These are phyloP conservation scores for Clamator glandarius DNA, from an alignment of 2,797 vertebrate genomes.

Conservation along the genomic window DNA sequence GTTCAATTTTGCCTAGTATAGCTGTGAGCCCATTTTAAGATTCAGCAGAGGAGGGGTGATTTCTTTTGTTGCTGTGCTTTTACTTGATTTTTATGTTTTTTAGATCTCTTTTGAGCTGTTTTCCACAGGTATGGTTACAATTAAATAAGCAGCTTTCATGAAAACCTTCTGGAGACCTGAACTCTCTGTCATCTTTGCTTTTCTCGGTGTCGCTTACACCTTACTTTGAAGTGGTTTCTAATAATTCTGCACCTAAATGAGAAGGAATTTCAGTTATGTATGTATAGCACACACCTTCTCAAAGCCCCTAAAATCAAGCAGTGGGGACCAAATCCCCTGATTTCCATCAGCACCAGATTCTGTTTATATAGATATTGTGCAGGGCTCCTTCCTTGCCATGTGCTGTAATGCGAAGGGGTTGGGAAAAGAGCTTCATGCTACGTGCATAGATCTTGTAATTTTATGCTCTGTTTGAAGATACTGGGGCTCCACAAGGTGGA, in stretches of 20 bases:
- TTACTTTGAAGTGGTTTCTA: not conserved
- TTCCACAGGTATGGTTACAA: not conserved
- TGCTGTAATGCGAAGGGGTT: not conserved
- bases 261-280: not conserved
- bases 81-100: not conserved
- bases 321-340: rapidly evolving
- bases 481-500: not conserved
- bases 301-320: not conserved
- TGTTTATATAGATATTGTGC: not conserved
- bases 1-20: not conserved
- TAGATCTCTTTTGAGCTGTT: not conserved
- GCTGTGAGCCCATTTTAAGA: not conserved
- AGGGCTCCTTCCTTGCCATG: not conserved
- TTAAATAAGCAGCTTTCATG: not conserved
- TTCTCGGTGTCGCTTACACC: not conserved
- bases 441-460: not conserved
- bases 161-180: not conserved
- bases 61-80: not conserved
- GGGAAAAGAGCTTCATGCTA: not conserved
- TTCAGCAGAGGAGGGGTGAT: not conserved
- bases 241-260: not conserved
- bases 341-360: not conserved
- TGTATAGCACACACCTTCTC: not conserved
- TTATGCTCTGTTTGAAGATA: not conserved
- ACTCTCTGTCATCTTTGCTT: not conserved